Percentiles rank a stretch among this genome's conserved stretches.
Conservation (phyloP, 2,797 vertebrate species). For the Gallirallus australis region DNA sequence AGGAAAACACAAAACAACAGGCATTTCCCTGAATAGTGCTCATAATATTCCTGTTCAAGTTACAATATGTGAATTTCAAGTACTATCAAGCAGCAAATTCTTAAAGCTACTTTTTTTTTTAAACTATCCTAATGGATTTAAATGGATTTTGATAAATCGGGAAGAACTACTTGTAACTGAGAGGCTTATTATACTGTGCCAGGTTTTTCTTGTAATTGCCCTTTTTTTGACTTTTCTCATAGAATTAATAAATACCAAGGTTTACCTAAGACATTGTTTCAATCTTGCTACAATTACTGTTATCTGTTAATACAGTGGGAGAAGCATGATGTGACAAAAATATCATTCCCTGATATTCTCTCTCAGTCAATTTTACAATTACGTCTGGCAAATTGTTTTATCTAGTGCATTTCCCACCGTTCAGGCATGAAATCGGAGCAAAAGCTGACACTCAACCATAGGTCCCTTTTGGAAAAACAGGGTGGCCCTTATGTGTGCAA, state of each 20-base stretch:
- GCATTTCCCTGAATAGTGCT: background rate
- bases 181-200: background rate
- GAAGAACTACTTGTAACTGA: background rate
- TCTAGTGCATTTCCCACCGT: background rate
- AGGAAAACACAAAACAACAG: background rate
- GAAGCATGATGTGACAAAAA: background rate
- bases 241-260: background rate
- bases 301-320: background rate
- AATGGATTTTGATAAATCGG: background rate
- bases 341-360: background rate
- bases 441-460: rapidly evolving
- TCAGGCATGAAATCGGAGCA: rapidly evolving
- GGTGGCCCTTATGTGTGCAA: rapidly evolving
- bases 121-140: background rate
- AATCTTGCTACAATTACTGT: background rate
- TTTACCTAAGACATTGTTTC: background rate
- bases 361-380: background rate
- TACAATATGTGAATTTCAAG: background rate
- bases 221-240: background rate
- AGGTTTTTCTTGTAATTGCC: background rate
- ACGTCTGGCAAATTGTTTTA: background rate
- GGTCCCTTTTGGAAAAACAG: background rate
- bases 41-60: background rate
- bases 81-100: background rate
- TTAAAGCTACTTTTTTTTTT: background rate